A percentile compares a stretch with the other conserved stretches of the same genome.
Evolutionary conservation across 2,113 vertebrate genomes (phyloP).

Genomic region (Sinosuthora webbiana): DNA sequence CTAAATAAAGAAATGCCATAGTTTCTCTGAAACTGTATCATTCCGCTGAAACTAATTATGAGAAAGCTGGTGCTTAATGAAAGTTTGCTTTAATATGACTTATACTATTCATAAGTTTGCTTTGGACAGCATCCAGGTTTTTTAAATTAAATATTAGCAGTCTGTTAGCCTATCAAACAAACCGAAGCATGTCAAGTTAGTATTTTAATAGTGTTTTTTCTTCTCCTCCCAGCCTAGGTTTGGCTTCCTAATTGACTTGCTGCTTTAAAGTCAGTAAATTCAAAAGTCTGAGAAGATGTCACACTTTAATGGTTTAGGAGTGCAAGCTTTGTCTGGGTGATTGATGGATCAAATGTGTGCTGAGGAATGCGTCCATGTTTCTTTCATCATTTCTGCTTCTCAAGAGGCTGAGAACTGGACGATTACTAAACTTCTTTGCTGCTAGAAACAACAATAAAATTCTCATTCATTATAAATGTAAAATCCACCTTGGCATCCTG

Average conservation of each 20-base stretch:
- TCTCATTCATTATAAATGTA: slow-evolving; percentile 29
- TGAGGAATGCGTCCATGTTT: background rate
- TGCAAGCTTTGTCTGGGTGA: slow-evolving; percentile 56
- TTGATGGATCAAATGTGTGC: slow-evolving; percentile 65
- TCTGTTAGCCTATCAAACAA: slow-evolving; percentile 61
- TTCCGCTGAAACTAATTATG: slow-evolving; percentile 56
- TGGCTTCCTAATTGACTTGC: slow-evolving; percentile 50
- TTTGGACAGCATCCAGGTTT: slow-evolving; percentile 50
- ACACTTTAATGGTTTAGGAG: slow-evolving; percentile 69
- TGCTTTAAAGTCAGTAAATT: slow-evolving; percentile 48
- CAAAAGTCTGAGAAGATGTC: slow-evolving; percentile 58
- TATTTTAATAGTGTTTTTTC: slow-evolving; percentile 44
- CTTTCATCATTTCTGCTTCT: slow-evolving; percentile 39
- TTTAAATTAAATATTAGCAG: slow-evolving; percentile 64
- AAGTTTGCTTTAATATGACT: slow-evolving; percentile 65
- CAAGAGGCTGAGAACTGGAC: background rate
- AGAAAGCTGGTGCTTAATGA: slow-evolving; percentile 58
- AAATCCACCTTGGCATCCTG: background rate
- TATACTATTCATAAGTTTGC: slow-evolving; percentile 56
- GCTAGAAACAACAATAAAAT: slow-evolving; percentile 40
- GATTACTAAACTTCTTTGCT: background rate
- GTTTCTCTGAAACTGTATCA: slow-evolving; percentile 33
- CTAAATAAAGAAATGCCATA: slow-evolving; percentile 24
- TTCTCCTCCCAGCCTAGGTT: slow-evolving; percentile 2
- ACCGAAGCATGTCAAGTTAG: slow-evolving; percentile 33